Evolutionary conservation across 2,888 invertebrate species (phyloP).

Genomic region (Ennomos fuscantarius): DNA sequence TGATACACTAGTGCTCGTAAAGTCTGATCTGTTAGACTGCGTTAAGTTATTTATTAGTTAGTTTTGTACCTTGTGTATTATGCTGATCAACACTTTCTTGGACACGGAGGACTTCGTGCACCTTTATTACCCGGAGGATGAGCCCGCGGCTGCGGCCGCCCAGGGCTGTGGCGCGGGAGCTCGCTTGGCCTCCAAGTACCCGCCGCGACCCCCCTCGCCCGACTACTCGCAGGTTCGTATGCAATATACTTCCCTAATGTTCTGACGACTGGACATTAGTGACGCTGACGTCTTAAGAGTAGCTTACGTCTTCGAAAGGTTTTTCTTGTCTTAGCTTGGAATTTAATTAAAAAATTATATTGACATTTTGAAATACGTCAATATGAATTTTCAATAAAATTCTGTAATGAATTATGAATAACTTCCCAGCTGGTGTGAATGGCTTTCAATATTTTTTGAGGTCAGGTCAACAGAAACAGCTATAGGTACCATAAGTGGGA

Average conservation of each 20-base stretch:
- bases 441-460: too few species aligned
- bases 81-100: conserved; percentile 83
- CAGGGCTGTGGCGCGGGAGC: conserved; percentile 80
- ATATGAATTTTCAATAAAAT: too few species aligned
- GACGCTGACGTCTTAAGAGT: too few species aligned
- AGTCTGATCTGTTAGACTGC: conserved; percentile 76
- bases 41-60: conserved; percentile 72
- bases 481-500: conserved; percentile 7
- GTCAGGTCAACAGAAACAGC: conserved; percentile 1
- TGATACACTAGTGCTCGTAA: conserved; percentile 63
- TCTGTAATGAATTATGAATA: too few species aligned
- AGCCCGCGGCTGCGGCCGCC: conserved; percentile 63
- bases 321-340: too few species aligned
- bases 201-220: conserved; percentile 73
- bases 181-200: conserved; percentile 77
- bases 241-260: background rate
- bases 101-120: conserved; percentile 85
- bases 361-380: too few species aligned
- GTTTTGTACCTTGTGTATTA: conserved; percentile 71
- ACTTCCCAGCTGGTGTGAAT: too few species aligned
- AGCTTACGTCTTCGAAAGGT: too few species aligned
- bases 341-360: too few species aligned
- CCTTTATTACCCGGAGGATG: conserved; percentile 81
- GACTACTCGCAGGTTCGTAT: conserved; percentile 74
- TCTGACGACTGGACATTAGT: background rate